Base-by-base conservation (phyloP, 2,888 invertebrate genomes). In the Neoascia interrupta region DNA sequence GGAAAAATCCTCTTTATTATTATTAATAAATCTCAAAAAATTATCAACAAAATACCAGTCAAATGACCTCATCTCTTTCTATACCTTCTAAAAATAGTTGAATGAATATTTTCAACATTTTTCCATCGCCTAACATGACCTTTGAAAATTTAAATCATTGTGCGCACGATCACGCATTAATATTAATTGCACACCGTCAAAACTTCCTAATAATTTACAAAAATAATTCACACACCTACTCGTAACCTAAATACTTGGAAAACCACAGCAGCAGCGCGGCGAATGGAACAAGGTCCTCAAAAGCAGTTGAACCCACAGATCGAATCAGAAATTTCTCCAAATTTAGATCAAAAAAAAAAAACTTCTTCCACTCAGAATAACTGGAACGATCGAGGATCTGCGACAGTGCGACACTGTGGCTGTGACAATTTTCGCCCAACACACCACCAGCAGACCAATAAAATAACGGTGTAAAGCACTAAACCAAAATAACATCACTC, bases 151-250 rank as follows among this genome's bases (percentile, higher is more conserved):
- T 23, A 66, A 66, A 66, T 43, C 47, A 36, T 61, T 66, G 54
- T 61, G 73, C 66, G 54, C 79, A 73, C 66, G 73, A 54, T 36
- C 73, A 41, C 58, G 45, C 47, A 19, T 45, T 47, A 66, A 66
- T 61, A 73, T 66, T 68, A 73, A 79, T 73, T 73, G 60, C 66
- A 54, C 19, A 15, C 47, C 49, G 31, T 13, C 37, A 21, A 36
- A 51, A 21, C 21, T 53, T 34, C 28, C 26, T n/a, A 49, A 73
- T 61, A 72, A 56, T 39, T 66, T 31, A 54, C 26, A 21, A 66
- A 76, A 66, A 72, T 47, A 72, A 56, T 45, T 54, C 41, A 10
- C 37, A 54, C 60, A 28, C 72, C 72, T 37, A 72, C 60, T 70
- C 26, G 43, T 28, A 58, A 39, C 53, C 76, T 45, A 37, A 43